These are phyloP conservation scores for Hippoglossus hippoglossus DNA, from an alignment of 2,797 vertebrate genomes.

Conservation along the genomic window DNA sequence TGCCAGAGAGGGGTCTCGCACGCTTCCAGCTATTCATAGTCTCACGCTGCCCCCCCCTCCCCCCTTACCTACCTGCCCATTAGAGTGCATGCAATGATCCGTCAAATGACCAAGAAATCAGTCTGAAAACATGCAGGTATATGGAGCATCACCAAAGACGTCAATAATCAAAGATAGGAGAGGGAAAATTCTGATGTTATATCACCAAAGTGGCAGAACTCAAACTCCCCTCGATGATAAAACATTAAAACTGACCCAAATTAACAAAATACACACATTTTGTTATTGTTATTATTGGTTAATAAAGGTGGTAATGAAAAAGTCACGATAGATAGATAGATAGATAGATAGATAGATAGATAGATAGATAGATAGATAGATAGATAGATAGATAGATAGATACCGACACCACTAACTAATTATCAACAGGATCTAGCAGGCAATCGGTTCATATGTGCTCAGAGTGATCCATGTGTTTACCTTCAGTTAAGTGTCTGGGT, in stretches of 20 bases:
- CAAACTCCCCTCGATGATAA: too few species aligned
- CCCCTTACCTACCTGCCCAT: slow-evolving; percentile 26
- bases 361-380: too few species aligned
- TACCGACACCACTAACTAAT: neutral
- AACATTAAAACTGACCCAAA: too few species aligned
- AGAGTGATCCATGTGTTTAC: neutral
- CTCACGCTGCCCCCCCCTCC: slow-evolving; percentile 14
- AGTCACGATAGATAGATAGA: too few species aligned
- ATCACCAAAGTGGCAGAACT: too few species aligned
- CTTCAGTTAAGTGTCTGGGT: neutral
- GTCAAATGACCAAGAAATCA: slow-evolving; percentile 52
- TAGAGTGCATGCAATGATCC: slow-evolving; percentile 33
- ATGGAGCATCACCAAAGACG: neutral
- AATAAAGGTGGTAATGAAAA: too few species aligned
- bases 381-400: too few species aligned
- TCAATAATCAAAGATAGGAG: neutral
- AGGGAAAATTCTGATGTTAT: neutral
- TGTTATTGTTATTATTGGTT: too few species aligned
- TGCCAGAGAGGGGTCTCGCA: slow-evolving; percentile 65
- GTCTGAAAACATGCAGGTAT: slow-evolving; percentile 44
- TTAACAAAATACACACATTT: too few species aligned
- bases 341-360: too few species aligned
- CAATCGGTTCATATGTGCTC: neutral
- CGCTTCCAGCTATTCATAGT: slow-evolving; percentile 70
- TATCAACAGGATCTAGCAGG: neutral